phyloP scores from a whole-genome alignment of 2,888 invertebrate species.

The Netelia melanura region DNA sequence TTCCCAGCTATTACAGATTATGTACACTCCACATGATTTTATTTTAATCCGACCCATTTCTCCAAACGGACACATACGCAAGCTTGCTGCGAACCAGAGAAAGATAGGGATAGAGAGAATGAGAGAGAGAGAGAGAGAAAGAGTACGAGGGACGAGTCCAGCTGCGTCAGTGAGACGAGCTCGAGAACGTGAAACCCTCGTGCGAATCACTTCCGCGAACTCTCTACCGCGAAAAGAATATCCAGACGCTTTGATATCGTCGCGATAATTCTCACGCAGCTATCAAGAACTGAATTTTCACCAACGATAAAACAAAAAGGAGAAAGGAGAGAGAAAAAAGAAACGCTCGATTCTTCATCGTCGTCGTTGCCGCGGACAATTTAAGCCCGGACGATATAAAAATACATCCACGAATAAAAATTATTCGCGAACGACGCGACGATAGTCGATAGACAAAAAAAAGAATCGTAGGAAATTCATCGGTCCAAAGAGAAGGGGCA shows the following conservation, averaged over 20 bases:
- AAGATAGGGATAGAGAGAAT: background rate
- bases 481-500: background rate
- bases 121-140: background rate
- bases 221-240: constrained; percentile 53
- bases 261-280: too few relatives aligned
- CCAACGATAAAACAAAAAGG: constrained; percentile 5
- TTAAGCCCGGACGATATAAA: background rate
- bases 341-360: constrained; percentile 3
- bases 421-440: constrained; percentile 39
- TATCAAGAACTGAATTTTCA: background rate
- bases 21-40: constrained; percentile 75
- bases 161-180: background rate
- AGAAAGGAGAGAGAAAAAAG: background rate
- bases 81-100: background rate
- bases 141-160: background rate
- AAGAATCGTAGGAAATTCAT: background rate
- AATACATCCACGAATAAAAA: constrained; percentile 42
- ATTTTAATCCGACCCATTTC: constrained; percentile 79
- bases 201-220: constrained; percentile 70
- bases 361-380: background rate
- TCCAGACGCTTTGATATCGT: too few relatives aligned
- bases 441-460: background rate
- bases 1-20: constrained; percentile 54
- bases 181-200: constrained; percentile 43
- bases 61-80: constrained; percentile 30